A percentile compares a stretch with the other conserved stretches of the same genome.
phyloP scores from a whole-genome alignment of 2,888 invertebrate genomes.

The Synanthedon andrenaeformis region DNA sequence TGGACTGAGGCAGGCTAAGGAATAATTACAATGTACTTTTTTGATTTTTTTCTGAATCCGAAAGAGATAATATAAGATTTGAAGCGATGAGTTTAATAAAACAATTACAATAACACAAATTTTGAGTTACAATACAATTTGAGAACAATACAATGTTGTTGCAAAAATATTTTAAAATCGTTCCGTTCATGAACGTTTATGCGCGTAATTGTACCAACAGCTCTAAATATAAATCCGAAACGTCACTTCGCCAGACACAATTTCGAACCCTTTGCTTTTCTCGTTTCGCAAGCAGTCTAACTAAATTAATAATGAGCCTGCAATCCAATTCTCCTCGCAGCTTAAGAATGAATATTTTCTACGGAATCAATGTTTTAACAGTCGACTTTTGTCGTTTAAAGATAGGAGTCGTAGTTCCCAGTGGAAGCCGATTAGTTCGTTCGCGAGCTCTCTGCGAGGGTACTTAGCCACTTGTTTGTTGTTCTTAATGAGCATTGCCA shows the following conservation, averaged over 20 bases:
- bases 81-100: not conserved
- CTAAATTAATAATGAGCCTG: not conserved
- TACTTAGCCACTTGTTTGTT: constrained; percentile 65
- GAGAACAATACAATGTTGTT: too few species aligned
- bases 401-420: not conserved
- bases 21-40: too few species aligned
- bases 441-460: constrained; percentile 33
- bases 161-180: too few species aligned
- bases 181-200: not conserved
- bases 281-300: not conserved
- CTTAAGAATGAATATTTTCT: not conserved
- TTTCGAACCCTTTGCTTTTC: not conserved
- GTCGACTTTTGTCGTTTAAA: not conserved
- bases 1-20: too few species aligned
- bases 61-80: too few species aligned
- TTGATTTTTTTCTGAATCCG: too few species aligned
- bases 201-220: not conserved
- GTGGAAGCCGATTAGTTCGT: constrained; percentile 57
- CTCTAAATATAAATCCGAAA: not conserved
- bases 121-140: not conserved
- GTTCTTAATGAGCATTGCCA: constrained; percentile 65
- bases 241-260: not conserved
- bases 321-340: not conserved
- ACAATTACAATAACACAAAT: not conserved
- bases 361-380: not conserved